Conservation (phyloP, 2,113 vertebrate species). For the Miniopterus natalensis region DNA sequence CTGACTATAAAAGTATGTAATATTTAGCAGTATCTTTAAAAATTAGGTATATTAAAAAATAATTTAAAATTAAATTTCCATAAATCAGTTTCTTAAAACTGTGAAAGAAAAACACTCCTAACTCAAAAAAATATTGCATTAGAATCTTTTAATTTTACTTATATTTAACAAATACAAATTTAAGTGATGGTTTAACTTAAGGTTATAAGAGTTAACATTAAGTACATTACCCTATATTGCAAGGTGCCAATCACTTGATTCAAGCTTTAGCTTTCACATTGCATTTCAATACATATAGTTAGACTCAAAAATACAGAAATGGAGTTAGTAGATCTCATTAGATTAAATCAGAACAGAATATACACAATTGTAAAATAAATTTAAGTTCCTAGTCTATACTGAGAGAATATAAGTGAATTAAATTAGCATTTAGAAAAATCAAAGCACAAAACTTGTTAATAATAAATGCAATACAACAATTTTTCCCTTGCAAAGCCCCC, state of each 20-base stretch:
- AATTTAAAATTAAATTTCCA: conserved; percentile 34
- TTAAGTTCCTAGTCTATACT: not conserved
- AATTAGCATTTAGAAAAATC: conserved; percentile 31
- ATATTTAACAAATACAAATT: conserved; percentile 54
- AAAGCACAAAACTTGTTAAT: conserved; percentile 24
- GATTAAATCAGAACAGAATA: not conserved
- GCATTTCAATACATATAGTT: conserved; percentile 3
- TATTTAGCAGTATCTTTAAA: not conserved
- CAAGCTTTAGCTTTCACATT: conserved; percentile 29
- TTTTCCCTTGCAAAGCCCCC: not conserved
- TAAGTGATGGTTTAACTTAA: conserved; percentile 38
- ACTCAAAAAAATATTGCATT: not conserved
- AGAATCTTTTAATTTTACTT: not conserved
- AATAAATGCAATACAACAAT: not conserved
- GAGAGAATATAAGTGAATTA: not conserved
- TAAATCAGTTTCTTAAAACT: conserved; percentile 42
- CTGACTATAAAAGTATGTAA: not conserved
- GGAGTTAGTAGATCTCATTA: not conserved
- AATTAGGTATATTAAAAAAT: not conserved
- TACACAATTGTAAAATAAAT: not conserved
- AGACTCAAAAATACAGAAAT: not conserved
- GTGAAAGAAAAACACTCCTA: not conserved
- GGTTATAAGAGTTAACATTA: conserved; percentile 14
- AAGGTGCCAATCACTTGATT: not conserved
- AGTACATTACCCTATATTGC: not conserved